Base-by-base conservation (phyloP, 2,888 invertebrate species). In the Nomada fucata region DNA sequence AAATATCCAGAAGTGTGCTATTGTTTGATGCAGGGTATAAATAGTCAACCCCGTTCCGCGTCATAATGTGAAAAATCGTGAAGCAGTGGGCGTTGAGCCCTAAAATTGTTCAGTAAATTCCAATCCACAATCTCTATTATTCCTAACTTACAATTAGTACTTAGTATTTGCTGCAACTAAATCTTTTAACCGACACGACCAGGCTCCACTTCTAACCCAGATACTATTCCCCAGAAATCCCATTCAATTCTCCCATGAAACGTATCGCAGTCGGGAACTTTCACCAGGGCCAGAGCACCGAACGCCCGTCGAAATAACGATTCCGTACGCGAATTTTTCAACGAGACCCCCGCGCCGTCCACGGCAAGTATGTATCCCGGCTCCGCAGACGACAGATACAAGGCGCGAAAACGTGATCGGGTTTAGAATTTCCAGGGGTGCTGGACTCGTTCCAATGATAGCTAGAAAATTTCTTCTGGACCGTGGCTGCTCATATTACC, bases 401-500 rank as follows among this genome's bases (percentile, higher is more conserved):
- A 86, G 85, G 61, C 60, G 79, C 85, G 84, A 81, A 84, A 88
- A 83, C 65, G 79, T 79, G 82, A 79, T 80, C 74, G 74, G 84
- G 88, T 91, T 89, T 88, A 89, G 86, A 65, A 84, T 89, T 87
- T 87, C 89, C 84, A 82, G 82, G 73, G 74, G 63, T 67, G 63
- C 29, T 67, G 77, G 76, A 79, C 67, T 67, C 67, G 79, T 78
- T 79, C 53, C 47, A 50, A 42, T 5, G 23, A 52, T 50, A 20
- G 81, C 75, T 86, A 90, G 88, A 89, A 88, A 89, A 91, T 88
- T 57, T 89, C 86, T 84, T 75, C 81, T 85, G 79, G 86, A 77
- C 85, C 60, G 88, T 77, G 86, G 78, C 86, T 79, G 89, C 89
- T 91, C 91, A 82, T 90, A 89, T 91, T 91, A 91, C 91, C 88